Conservation (phyloP, 2,113 vertebrate genomes). For the Natator depressus region DNA sequence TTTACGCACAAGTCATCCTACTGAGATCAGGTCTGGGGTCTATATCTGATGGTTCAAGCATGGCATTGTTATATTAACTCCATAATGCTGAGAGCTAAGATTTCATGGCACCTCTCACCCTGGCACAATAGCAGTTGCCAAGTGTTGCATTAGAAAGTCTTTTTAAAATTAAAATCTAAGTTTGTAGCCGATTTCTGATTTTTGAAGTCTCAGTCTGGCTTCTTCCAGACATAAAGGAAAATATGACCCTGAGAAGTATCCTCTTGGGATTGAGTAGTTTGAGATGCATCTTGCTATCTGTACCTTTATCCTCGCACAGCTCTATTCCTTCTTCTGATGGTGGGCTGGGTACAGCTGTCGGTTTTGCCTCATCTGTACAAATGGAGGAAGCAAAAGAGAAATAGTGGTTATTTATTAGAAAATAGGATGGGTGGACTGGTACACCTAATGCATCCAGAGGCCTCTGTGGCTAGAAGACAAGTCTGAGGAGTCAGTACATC, state of each 20-base stretch:
- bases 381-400: conserved; percentile 47
- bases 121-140: conserved; percentile 11
- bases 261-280: conserved; percentile 12
- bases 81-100: background rate
- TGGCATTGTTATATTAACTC: conserved; percentile 4
- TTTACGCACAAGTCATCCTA: background rate
- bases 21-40: background rate
- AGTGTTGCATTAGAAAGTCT: conserved; percentile 26
- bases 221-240: conserved; percentile 37
- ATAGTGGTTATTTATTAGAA: conserved; percentile 4
- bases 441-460: fast-evolving
- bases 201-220: conserved; percentile 28
- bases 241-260: background rate
- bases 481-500: background rate
- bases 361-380: conserved; percentile 60
- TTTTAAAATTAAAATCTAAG: conserved; percentile 35
- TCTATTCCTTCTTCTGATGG: conserved; percentile 54
- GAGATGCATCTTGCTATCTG: conserved; percentile 19
- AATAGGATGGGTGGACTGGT: conserved; percentile 7
- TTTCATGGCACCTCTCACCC: background rate
- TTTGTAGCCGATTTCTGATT: conserved; percentile 10
- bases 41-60: background rate
- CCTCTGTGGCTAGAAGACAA: background rate
- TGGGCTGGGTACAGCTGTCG: conserved; percentile 29
- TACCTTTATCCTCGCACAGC: conserved; percentile 75